Evolutionary conservation across 35 echinoderm and acorn worm species (phyloP).

Genomic region (Lytechinus pictus): DNA sequence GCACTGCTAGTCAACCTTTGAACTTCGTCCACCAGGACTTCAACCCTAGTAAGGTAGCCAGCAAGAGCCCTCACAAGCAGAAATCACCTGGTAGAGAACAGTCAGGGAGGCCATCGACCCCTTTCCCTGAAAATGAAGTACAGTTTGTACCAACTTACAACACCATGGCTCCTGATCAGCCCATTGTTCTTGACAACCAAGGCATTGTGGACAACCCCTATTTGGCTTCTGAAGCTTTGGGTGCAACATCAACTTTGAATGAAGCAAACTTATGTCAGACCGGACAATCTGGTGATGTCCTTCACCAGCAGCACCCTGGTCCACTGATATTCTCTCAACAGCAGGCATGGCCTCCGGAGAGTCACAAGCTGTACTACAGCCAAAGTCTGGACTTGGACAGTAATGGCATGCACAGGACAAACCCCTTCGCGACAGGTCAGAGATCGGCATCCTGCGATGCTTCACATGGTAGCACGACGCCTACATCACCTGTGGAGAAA

Average conservation of each 20-base stretch:
- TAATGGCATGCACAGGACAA: background rate
- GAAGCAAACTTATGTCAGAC: background rate
- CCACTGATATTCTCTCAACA: background rate
- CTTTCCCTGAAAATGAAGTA: constrained; percentile 46
- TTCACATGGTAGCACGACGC: background rate
- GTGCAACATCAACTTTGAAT: constrained; percentile 2
- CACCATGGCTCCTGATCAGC: background rate
- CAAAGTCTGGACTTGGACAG: background rate
- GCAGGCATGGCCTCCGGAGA: constrained; percentile 38
- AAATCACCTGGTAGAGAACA: background rate
- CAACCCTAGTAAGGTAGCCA: background rate
- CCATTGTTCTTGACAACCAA: background rate
- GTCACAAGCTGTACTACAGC: constrained; percentile 30
- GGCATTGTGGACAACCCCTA: background rate
- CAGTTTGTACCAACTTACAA: background rate
- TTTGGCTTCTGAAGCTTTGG: background rate
- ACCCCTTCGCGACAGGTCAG: background rate
- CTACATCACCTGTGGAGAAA: constrained; percentile 4
- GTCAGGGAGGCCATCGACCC: constrained; percentile 28
- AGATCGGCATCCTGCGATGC: background rate
- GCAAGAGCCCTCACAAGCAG: background rate
- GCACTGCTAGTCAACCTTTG: background rate
- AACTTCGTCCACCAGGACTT: constrained; percentile 3
- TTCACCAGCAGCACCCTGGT: background rate
- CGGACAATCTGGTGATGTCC: background rate